phyloP scores from a whole-genome alignment of 2,113 vertebrate genomes.

The Halcyon malimbica region DNA sequence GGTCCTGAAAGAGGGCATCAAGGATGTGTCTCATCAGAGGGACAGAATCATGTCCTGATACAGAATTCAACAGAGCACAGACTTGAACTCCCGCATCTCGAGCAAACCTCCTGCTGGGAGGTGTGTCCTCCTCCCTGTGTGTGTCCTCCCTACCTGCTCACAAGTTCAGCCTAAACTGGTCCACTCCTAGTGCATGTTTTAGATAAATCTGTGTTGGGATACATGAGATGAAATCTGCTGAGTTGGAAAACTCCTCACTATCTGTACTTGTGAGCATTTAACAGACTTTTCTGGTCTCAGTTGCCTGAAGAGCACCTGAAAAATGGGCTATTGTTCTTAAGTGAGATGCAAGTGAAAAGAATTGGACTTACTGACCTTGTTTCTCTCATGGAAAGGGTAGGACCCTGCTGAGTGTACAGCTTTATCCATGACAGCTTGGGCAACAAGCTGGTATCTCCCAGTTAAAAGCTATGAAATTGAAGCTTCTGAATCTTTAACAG shows the following conservation, averaged over 20 bases:
- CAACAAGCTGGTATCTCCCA: background rate
- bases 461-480: background rate
- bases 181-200: background rate
- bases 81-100: background rate
- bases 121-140: no score
- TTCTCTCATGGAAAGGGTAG: background rate
- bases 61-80: background rate
- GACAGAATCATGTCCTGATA: background rate
- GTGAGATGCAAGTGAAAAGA: background rate
- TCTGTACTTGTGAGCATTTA: background rate
- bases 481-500: background rate
- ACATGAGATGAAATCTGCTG: background rate
- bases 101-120: background rate
- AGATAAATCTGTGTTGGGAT: background rate
- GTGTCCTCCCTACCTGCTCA: background rate
- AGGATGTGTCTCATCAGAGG: background rate
- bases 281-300: background rate
- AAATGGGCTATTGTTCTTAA: background rate
- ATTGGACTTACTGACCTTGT: background rate
- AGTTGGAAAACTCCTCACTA: background rate
- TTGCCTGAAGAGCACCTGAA: background rate
- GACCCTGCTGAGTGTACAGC: background rate
- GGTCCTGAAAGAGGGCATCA: background rate
- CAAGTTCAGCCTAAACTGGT: background rate
- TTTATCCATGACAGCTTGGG: background rate